phyloP scores from a whole-genome alignment of 2,113 vertebrate species.

The Cygnus buccinator region DNA sequence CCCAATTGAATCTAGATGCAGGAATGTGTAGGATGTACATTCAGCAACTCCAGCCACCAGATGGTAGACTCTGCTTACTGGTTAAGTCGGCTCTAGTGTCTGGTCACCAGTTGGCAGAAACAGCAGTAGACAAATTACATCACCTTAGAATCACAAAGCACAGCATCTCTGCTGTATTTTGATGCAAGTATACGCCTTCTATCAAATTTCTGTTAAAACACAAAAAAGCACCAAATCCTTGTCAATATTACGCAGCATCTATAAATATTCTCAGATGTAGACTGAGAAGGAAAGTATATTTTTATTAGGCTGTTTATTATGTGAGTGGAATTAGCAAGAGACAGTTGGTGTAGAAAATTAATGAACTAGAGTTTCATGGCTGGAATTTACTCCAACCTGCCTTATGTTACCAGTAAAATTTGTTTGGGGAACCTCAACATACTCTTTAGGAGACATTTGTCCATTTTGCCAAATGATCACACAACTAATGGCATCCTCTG shows the following conservation, averaged over 20 bases:
- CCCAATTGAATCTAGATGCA: slow-evolving; percentile 8
- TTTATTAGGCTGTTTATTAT: slow-evolving; percentile 76
- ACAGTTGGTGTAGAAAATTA: slow-evolving; percentile 76
- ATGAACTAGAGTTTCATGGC: slow-evolving; percentile 77
- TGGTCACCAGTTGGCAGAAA: slow-evolving; percentile 75
- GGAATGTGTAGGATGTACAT: slow-evolving; percentile 42
- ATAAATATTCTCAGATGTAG: slow-evolving; percentile 71
- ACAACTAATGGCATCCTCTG: slow-evolving; percentile 48
- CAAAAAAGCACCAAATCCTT: not conserved
- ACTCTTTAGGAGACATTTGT: slow-evolving; percentile 69
- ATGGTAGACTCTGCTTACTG: slow-evolving; percentile 77
- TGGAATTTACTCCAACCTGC: slow-evolving; percentile 74
- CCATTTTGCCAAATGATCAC: slow-evolving; percentile 67
- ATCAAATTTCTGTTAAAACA: slow-evolving; percentile 19
- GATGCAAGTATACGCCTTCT: not conserved
- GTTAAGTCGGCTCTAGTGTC: slow-evolving; percentile 68
- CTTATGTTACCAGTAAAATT: slow-evolving; percentile 76
- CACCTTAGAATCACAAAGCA: slow-evolving; percentile 68
- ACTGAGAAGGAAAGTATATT: slow-evolving; percentile 66
- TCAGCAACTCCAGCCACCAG: slow-evolving; percentile 70
- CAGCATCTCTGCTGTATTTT: slow-evolving; percentile 31
- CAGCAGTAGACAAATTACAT: slow-evolving; percentile 64
- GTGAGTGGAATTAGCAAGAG: slow-evolving; percentile 74
- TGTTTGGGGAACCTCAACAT: slow-evolving; percentile 71
- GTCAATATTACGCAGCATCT: slow-evolving; percentile 50